These are phyloP conservation scores for Hemiscyllium ocellatum DNA, from an alignment of 2,113 vertebrate species.

Conservation along the genomic window DNA sequence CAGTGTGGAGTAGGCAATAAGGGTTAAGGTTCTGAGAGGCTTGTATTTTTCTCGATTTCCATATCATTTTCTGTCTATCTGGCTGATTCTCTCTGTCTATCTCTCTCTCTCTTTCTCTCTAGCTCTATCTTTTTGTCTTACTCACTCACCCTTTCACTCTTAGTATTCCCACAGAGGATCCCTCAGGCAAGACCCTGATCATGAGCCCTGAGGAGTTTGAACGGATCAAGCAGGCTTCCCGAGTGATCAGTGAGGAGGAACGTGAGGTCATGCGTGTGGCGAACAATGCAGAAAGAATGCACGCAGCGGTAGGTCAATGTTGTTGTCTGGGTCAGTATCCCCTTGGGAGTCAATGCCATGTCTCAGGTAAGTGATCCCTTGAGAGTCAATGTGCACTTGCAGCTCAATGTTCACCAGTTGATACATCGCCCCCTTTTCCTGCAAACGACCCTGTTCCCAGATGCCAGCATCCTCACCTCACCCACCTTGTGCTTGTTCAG, in stretches of 20 bases:
- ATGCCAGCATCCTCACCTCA: not conserved
- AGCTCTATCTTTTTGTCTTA: not conserved
- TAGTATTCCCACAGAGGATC: slow-evolving; percentile 65
- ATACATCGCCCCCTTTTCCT: not conserved
- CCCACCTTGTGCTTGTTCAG: not conserved
- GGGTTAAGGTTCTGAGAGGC: not conserved
- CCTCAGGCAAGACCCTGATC: slow-evolving; percentile 58
- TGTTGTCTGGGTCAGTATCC: not conserved
- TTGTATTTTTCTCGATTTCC: not conserved
- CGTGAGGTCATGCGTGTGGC: slow-evolving; percentile 48
- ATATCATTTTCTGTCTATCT: not conserved
- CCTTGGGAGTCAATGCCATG: not conserved
- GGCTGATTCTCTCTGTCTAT: too few relatives aligned
- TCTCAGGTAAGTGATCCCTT: not conserved
- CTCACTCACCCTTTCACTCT: not conserved
- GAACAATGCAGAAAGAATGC: slow-evolving; percentile 51
- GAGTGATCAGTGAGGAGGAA: slow-evolving; percentile 54
- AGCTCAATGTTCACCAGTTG: not conserved
- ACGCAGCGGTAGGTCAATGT: slow-evolving; percentile 49
- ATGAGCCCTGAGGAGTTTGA: slow-evolving; percentile 58
- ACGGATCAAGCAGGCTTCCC: slow-evolving; percentile 56
- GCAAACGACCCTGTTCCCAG: not conserved
- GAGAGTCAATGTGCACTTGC: not conserved
- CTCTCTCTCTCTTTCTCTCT: not conserved
- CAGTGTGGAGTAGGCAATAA: not conserved